phyloP scores from a whole-genome alignment of 2,888 invertebrate species.

The Andrena haemorrhoa region DNA sequence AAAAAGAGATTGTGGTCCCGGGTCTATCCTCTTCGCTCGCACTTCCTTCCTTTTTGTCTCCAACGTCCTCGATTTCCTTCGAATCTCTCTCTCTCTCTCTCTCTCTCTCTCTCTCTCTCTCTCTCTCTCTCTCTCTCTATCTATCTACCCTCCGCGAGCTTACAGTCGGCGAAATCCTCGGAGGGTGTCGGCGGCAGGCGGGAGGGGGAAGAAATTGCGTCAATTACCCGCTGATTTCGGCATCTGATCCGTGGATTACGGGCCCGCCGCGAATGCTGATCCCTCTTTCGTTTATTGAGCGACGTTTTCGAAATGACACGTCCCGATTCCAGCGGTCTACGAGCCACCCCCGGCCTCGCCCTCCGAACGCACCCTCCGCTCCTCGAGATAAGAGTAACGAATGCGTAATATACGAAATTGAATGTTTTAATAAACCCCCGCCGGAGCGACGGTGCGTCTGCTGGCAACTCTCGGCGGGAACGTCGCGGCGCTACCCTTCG shows the following conservation, averaged over 20 bases:
- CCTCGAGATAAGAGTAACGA: conserved; percentile 67
- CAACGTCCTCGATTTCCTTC: conserved; percentile 19
- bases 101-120: conserved; percentile 24
- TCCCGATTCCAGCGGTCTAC: conserved; percentile 50
- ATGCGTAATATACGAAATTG: conserved; percentile 73
- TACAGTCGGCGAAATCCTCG: conserved; percentile 52
- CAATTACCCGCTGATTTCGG: conserved; percentile 84
- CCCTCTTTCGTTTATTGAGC: conserved; percentile 80
- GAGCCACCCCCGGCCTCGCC: conserved; percentile 19
- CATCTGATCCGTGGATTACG: conserved; percentile 81
- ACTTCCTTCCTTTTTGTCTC: conserved; percentile 15
- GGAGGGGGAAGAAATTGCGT: conserved; percentile 71
- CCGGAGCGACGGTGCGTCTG: conserved; percentile 23
- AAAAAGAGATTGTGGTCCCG: conserved; percentile 69
- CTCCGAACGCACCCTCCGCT: conserved; percentile 43
- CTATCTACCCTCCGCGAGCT: conserved; percentile 23
- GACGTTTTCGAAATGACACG: conserved; percentile 70
- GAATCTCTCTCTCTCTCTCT: conserved; percentile 27
- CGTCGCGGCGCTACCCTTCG: conserved; percentile 32
- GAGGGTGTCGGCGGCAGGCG: conserved; percentile 30
- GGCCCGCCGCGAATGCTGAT: conserved; percentile 80
- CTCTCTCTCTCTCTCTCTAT: not conserved
- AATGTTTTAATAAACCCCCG: conserved; percentile 72
- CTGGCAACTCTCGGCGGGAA: conserved; percentile 5
- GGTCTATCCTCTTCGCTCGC: conserved; percentile 42